phyloP scores from a whole-genome alignment of 2,888 invertebrate genomes.

The Schizotus pectinicornis region DNA sequence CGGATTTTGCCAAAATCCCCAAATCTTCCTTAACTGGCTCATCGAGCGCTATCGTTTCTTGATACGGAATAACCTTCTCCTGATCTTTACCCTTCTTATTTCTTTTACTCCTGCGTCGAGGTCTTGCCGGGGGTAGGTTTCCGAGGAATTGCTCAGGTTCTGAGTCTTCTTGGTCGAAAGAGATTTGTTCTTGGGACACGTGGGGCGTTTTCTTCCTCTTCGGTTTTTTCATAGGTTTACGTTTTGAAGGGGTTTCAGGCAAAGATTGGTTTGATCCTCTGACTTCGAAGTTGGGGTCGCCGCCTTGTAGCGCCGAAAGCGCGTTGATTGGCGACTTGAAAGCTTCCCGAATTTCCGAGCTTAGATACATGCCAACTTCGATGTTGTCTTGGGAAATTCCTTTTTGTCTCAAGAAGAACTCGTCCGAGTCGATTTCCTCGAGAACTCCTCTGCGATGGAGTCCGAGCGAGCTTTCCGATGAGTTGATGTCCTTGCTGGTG shows the following conservation, averaged over 20 bases:
- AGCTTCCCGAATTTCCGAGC: conserved; percentile 80
- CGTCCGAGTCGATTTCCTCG: conserved; percentile 87
- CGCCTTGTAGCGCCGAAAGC: conserved; percentile 64
- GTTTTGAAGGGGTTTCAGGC: conserved; percentile 62
- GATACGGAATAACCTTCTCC: conserved; percentile 55
- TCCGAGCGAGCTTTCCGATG: conserved; percentile 67
- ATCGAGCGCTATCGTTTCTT: conserved; percentile 49
- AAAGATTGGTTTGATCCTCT: conserved; percentile 48
- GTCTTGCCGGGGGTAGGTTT: conserved; percentile 59
- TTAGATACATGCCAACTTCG: conserved; percentile 77
- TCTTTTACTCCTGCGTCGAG: conserved; percentile 63
- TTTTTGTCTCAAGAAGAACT: conserved; percentile 83
- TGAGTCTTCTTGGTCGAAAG: conserved; percentile 47
- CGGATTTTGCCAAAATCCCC: conserved; percentile 14
- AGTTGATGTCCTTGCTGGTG: conserved; percentile 63
- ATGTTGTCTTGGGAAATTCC: conserved; percentile 85
- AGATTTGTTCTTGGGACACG: conserved; percentile 53
- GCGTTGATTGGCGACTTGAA: conserved; percentile 71
- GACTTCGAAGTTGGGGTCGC: conserved; percentile 38
- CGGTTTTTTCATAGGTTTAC: conserved; percentile 58
- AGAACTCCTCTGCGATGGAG: conserved; percentile 69
- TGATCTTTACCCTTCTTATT: conserved; percentile 31
- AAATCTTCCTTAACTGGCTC: conserved; percentile 10
- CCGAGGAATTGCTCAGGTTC: conserved; percentile 44
- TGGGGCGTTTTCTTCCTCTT: conserved; percentile 57